Evolutionary conservation across 2,113 vertebrate species (phyloP), one percentile per base, ranked within the genome.

Genomic region (Gyps fulvus): DNA sequence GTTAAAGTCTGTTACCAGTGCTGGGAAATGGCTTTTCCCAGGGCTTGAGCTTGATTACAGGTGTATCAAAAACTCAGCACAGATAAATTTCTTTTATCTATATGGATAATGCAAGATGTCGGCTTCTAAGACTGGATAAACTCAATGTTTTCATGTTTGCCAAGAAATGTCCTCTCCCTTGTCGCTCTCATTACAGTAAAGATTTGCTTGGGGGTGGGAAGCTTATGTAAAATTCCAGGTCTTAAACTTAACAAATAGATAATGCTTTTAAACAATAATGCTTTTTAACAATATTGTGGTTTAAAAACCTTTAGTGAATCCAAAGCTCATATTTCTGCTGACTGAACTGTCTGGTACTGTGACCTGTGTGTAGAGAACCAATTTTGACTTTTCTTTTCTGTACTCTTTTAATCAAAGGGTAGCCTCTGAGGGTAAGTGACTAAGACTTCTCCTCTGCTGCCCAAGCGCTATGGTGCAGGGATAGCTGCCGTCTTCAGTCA

Each of bases 401-500:
- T 98, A 98, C 98, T 98, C 98, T 99, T 98, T 99, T 98, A 97
- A 99, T 98, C 98, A 96, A 99, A 99, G 98, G 98, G 98, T 98
- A 98, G 98, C 98, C 98, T 98, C 98, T 98, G 98, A 99, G 98
- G 98, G 98, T 99, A 99, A 98, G 98, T 99, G 98, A 98, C 98
- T 99, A 98, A 99, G 98, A 98, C 98, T 98, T 98, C 98, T 98
- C 98, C 98, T 98, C 98, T 98, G 97, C 98, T 98, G 98, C 98
- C 98, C 98, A 97, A 98, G 98, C 96, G 97, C 98, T 98, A 98
- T 98, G 98, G 98, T 99, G 98, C 98, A 98, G 98, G 98, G 98
- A 98, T 98, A 98, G 98, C 98, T 98, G 98, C 98, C 98, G 97
- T 98, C 98, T 98, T 98, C 98, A 98, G 98, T 98, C 98, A 98